Base-by-base conservation (phyloP, 2,797 vertebrate genomes). In the Halcyon chelicuti region DNA sequence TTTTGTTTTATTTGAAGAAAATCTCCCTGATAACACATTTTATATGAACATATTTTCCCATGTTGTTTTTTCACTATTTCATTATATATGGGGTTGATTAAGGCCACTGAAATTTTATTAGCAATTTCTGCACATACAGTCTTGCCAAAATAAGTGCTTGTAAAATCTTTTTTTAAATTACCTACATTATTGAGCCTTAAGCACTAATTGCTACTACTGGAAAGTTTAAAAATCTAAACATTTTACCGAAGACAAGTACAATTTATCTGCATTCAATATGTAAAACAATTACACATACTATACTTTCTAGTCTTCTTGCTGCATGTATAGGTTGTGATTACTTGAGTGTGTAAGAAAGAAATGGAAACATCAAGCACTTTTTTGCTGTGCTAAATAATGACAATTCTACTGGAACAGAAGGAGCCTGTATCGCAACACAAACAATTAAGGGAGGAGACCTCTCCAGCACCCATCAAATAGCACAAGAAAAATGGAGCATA, bases 91-190 rank as follows among this genome's bases (percentile, higher is more conserved):
- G 2, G 26, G 37, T 83, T 95, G 60, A 85, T 76, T 79, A 84
- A 87, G 66, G 63, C 47, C 28, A 62, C 54, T 60, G 61, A 71
- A 83, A 75, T 86, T 93, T 63, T 78, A 82, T 72, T 80, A 54
- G 49, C 77, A 57, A 60, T 71, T 94, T 95, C 57, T 90, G 58
- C 65, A 71, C 58, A 73, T 68, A 40, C 6, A 28, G 28, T 44
- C 58, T 91, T 78, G 58, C 60, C 81, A 94, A 88, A 92, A 86
- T 77, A 88, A 93, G 57, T 63, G 66, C 46, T 67, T 81, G 51
- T 82, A 68, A 84, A 96, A 91, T 4, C 9, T 81, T 94, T 80
- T 21, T 91, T n/a, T 0, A 83, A 86, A 77, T 86, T 81, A 39
- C 31, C 14, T 60, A 44, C 16, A 14, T 90, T 93, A 76, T 21